Conservation (phyloP, 2,113 vertebrate genomes). For the Paradoxurus hermaphroditus region DNA sequence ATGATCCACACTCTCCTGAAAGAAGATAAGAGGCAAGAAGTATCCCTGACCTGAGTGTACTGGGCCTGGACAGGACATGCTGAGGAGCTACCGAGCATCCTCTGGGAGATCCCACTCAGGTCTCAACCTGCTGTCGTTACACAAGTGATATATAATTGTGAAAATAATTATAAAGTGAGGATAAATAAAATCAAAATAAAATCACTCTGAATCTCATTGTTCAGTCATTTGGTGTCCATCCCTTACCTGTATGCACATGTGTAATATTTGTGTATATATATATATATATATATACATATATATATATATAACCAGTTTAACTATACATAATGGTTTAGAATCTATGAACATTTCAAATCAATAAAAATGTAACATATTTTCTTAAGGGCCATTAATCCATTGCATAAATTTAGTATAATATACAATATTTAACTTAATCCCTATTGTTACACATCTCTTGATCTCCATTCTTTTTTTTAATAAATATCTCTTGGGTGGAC, state of each 20-base stretch:
- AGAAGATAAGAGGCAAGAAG: neutral
- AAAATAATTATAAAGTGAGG: neutral
- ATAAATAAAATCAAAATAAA: neutral
- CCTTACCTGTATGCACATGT: neutral
- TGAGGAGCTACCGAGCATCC: fast-evolving
- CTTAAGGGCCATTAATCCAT: neutral
- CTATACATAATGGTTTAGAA: neutral
- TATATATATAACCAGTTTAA: neutral
- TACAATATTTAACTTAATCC: neutral
- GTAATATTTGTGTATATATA: fast-evolving
- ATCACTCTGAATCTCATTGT: neutral
- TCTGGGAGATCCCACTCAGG: fast-evolving
- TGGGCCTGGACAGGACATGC: fast-evolving
- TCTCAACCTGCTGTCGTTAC: neutral
- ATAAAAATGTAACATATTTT: neutral
- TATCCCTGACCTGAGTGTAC: neutral
- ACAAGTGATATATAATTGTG: neutral
- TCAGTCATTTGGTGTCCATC: fast-evolving
- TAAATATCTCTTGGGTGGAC: neutral
- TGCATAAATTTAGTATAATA: neutral
- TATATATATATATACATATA: no score
- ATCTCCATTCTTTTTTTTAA: neutral
- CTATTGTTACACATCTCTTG: neutral
- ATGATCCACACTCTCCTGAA: neutral
- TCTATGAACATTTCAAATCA: neutral